Evolutionary conservation across 1,140 invertebrate species (phyloP).

Genomic region (Brachionus asplanchnoidis): DNA sequence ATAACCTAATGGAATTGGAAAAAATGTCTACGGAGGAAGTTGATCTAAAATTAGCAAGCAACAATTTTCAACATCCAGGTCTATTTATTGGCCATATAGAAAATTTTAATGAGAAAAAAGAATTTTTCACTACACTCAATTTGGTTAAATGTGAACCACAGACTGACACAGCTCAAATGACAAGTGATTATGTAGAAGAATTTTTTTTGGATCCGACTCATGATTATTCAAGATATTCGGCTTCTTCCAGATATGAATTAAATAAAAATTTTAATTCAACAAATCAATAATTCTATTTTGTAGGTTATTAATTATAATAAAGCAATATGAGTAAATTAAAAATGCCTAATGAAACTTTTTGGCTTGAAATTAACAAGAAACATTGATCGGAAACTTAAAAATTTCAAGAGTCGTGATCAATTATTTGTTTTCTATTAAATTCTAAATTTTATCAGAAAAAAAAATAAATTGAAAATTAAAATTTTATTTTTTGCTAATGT

Average conservation of each 20-base stretch:
- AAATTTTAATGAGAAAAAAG: background rate
- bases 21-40: background rate
- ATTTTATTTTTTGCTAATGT: background rate
- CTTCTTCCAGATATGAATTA: background rate
- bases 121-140: background rate
- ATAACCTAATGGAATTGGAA: background rate
- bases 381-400: background rate
- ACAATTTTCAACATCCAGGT: background rate
- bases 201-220: background rate
- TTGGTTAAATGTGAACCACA: background rate
- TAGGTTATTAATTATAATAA: background rate
- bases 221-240: conserved; percentile 4
- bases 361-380: background rate
- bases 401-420: too few relatives aligned
- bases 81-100: background rate
- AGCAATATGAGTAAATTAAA: background rate
- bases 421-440: too few relatives aligned
- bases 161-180: background rate
- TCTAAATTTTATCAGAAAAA: too few relatives aligned
- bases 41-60: background rate
- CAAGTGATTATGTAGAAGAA: background rate
- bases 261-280: background rate
- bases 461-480: too few relatives aligned
- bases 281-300: background rate
- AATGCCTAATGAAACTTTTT: background rate